A percentile compares a stretch with the other conserved stretches of the same genome.
phyloP scores from a whole-genome alignment of 2,888 invertebrate species.

The Drosophila mayaguana region DNA sequence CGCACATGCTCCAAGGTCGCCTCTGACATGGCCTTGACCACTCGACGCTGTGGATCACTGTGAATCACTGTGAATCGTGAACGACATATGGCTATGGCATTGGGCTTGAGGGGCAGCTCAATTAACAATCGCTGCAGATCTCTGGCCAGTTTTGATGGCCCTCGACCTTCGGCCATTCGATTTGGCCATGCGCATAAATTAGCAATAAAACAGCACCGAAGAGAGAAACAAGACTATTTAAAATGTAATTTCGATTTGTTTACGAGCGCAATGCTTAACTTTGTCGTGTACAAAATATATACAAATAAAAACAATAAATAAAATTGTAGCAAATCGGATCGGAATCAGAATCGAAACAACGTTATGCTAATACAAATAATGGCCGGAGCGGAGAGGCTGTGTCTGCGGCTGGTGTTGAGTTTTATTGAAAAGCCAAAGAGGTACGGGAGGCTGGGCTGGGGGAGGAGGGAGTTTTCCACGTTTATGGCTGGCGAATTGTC shows the following conservation, averaged over 20 bases:
- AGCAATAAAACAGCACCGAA: conserved; percentile 76
- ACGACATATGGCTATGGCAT: conserved; percentile 28
- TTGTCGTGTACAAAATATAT: conserved; percentile 32
- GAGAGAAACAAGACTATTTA: conserved; percentile 70
- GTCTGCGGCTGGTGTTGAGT: conserved; percentile 69
- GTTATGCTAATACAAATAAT: conserved; percentile 80
- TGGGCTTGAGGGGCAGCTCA: conserved; percentile 34
- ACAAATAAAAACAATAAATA: conserved; percentile 71
- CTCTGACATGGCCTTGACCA: conserved; percentile 60
- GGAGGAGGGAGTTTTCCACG: conserved; percentile 27
- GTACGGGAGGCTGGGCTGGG: background rate
- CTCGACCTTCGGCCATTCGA: conserved; percentile 50
- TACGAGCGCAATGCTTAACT: conserved; percentile 60
- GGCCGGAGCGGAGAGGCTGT: conserved; percentile 8
- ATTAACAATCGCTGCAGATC: conserved; percentile 26
- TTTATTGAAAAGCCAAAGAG: conserved; percentile 62
- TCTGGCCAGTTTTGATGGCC: conserved; percentile 9
- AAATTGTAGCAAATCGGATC: conserved; percentile 73
- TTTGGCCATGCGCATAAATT: conserved; percentile 80
- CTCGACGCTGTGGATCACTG: background rate
- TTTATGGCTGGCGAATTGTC: conserved; percentile 68
- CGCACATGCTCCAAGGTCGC: conserved; percentile 64
- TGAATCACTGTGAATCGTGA: conserved; percentile 3
- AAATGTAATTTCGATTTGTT: conserved; percentile 73
- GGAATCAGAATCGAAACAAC: conserved; percentile 54